Base-by-base conservation (phyloP, 2,888 invertebrate species). In the Beris morrisii region DNA sequence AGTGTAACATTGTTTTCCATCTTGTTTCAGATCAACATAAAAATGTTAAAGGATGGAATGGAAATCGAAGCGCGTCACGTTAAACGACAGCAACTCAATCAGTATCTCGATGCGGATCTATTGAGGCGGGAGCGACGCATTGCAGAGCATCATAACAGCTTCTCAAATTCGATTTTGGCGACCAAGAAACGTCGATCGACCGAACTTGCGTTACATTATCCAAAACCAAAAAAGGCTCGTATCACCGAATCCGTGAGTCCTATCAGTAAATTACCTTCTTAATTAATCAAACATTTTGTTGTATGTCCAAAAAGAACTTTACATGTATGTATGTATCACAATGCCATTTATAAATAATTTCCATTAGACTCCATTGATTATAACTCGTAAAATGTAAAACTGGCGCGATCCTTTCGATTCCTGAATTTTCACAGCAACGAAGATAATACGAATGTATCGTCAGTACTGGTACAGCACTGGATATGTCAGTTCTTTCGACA, bases 61-160 rank as follows among this genome's bases (percentile, higher is more conserved):
- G 84, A 86, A 73, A 85, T 92, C 45, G 91, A 95, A 83, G 94
- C 93, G 1, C 88, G 91, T 4, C 92, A 95, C 80, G 95, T 96
- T 0, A 90, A 90, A 70, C 87, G 89, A 76, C 91, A 88, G 79
- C 89, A 91, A 73, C 82, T 93, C 48, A 84, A 84, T 71, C 87
- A 88, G 75, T 93, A 91, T 81, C 82, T 92, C 70, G 86, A 91
- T 6, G 84, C 85, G 9, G 86, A 87, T 71, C 83, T 90, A 70
- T 78, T 90, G 53, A 88, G 87, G 76, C 84, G 88, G 45, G 91
- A 91, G 77, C 84, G 89, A 67, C 89, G 89, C 74, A 84, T 85
- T 30, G 86, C 86, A 67, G 79, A 79, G 64, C 79, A 76, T 70
- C 77, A 79, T 69, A 80, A 74, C 66, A 79, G 70, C 68, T 79